Base-by-base conservation (phyloP, 53 echinoderm and acorn worm genomes). In the Holothuria scabra region DNA sequence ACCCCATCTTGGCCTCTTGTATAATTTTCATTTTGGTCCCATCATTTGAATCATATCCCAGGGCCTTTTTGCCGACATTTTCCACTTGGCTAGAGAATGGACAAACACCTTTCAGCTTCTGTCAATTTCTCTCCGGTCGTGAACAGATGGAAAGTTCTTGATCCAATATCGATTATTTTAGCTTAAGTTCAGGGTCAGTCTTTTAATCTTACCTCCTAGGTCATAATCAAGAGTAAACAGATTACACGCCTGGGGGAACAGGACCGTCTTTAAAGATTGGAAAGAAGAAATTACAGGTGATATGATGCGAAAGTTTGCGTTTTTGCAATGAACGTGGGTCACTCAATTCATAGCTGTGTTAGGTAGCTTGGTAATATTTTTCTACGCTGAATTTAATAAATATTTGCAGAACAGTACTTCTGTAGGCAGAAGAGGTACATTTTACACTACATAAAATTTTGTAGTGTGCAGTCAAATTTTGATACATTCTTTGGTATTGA, bases 161-260 rank as follows among this genome's bases (percentile, higher is more conserved):
- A 72, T 72, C 72, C 72, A 72, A 72, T 72, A 72, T 72, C 46
- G 72, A 72, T 72, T 72, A 72, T 72, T 72, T 72, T 72, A 72
- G 44, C 72, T 72, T 72, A 72, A 72, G 72, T 72, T 72, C 72
- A 72, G 72, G 72, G 72, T 72, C 72, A 72, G 44, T 49, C 46
- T 49, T 72, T 72, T 72, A 72, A 72, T 72, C 72, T 72, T 72
- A 72, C 46, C 72, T 72, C 46, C 44, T 49, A 44, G 72, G 72
- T 44, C 72, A 72, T 72, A 72, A 72, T 72, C 72, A 72, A 72
- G 72, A 72, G 46, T 72, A 72, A 72, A 72, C 72, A 72, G 72
- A 72, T 72, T 72, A 72, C 48, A 72, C 26, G 72, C 72, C 72
- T 48, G 37, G 48, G 48, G 72, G 72, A 72, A 72, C 72, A 72